Percentiles rank a stretch among this genome's conserved stretches.
Conservation (phyloP, 2,113 vertebrate species). For the Hemibagrus wyckioides region DNA sequence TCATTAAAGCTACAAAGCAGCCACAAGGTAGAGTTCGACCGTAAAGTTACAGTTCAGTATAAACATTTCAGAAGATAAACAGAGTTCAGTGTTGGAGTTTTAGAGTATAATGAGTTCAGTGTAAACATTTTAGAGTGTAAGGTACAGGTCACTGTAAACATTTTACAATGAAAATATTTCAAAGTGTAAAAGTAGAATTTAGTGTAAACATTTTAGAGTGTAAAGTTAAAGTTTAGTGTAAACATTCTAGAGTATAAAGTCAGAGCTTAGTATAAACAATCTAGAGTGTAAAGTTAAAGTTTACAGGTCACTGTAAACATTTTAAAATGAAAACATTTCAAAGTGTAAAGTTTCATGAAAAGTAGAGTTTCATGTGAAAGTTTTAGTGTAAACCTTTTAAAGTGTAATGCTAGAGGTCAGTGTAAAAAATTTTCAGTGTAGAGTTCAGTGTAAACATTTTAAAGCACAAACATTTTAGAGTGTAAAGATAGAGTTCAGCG, state of each 20-base stretch:
- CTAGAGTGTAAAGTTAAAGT: background rate
- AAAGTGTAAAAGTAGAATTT: background rate
- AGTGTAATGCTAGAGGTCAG: too few species aligned
- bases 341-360: too few species aligned
- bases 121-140: background rate
- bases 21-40: background rate
- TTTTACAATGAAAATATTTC: background rate
- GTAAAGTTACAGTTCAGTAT: background rate
- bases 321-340: background rate
- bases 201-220: background rate
- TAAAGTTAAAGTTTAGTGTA: background rate
- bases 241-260: background rate
- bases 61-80: background rate
- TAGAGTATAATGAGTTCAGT: background rate
- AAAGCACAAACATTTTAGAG: too few species aligned
- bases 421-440: too few species aligned
- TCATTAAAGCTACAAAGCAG: background rate
- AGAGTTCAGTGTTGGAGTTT: background rate
- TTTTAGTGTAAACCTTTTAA: background rate
- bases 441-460: too few species aligned
- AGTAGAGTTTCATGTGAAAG: too few species aligned
- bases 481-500: too few species aligned
- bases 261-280: background rate
- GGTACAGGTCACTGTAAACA: background rate
- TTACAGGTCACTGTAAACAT: background rate